These are phyloP conservation scores for Spatulosminthurus flaviceps DNA, from an alignment of 2,888 invertebrate species.

Conservation along the genomic window DNA sequence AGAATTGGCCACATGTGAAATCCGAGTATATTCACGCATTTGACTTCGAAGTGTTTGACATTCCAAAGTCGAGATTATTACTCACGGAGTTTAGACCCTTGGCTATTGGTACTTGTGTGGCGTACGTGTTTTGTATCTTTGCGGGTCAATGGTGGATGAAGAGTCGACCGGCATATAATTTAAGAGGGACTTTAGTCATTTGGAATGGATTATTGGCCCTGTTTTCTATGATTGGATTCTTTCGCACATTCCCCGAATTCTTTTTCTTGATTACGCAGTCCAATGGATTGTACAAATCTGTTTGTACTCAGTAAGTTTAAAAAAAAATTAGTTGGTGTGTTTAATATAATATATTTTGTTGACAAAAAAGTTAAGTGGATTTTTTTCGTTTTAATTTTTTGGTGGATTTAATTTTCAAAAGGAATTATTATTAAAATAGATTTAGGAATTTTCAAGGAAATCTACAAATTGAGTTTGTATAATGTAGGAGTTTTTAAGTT, in stretches of 20 bases:
- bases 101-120: conserved; percentile 58
- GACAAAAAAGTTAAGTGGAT: too few relatives aligned
- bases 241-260: conserved; percentile 70
- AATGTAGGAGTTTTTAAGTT: too few relatives aligned
- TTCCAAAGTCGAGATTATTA: background rate
- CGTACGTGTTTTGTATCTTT: conserved; percentile 70
- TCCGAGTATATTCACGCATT: conserved; percentile 41
- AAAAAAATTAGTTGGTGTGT: too few relatives aligned
- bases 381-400: too few relatives aligned
- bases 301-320: conserved; percentile 66
- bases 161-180: conserved; percentile 68
- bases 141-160: conserved; percentile 70
- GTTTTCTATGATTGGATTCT: conserved; percentile 70
- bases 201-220: conserved; percentile 71
- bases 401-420: too few relatives aligned
- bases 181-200: conserved; percentile 68
- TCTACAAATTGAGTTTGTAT: too few relatives aligned
- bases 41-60: conserved; percentile 44
- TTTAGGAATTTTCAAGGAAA: too few relatives aligned
- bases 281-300: conserved; percentile 70
- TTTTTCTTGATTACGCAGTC: conserved; percentile 67
- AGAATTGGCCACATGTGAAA: conserved; percentile 32
- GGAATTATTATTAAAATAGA: too few relatives aligned
- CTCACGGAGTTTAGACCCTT: conserved; percentile 18
- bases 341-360: too few relatives aligned